Evolutionary conservation across 1,140 invertebrate species (phyloP), one percentile per base, ranked within the genome.

Genomic region (Drosophila carrolli): DNA sequence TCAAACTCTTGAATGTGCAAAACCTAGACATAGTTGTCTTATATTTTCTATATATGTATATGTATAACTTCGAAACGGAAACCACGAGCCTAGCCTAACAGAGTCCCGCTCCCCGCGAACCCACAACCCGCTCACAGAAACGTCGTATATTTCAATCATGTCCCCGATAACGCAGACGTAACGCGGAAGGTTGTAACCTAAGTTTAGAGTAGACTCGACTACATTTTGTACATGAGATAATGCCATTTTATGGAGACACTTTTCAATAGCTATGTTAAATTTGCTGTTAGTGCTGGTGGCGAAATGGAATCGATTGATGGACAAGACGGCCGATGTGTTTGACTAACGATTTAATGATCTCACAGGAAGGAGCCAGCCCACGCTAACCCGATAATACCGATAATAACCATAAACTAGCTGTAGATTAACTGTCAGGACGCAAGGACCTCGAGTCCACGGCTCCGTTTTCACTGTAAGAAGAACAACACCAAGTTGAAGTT

Each of bases 1-100:
- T 89, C 84, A 83, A 83, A 86, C 78, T 86, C 75, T 70, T 83
- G 44, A 89, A 89, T 89, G 84, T 89, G 84, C 84, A 86, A 88
- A 80, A 77, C 35, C 54, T 88, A 86, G 79, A 62, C 35, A 65
- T 88, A 86, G 75, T 72, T 65, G 51, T 68, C 55, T 59, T 32
- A 78, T 65, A 61, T 59, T 62, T 67, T 73, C 55, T 77, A 56
- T 81, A 47, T 43, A 53, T 81, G 63, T 67, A 55, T 47, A 78
- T 73, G 61, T 70, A 41, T 47, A 48, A 66, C 63, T 68, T 51
- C 47, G 38, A 40, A 9, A 32, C 16, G 14, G 44, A 38, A 37
- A 38, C 57, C 43, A 47, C 43, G 43, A 59, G 56, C 41, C 56
- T 32, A 35, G 61, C 37, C 35, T 53, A 41, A 43, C 60, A 16